Evolutionary conservation across 2,888 invertebrate genomes (phyloP), one percentile per base, ranked within the genome.

Genomic region (Melieria crassipennis): DNA sequence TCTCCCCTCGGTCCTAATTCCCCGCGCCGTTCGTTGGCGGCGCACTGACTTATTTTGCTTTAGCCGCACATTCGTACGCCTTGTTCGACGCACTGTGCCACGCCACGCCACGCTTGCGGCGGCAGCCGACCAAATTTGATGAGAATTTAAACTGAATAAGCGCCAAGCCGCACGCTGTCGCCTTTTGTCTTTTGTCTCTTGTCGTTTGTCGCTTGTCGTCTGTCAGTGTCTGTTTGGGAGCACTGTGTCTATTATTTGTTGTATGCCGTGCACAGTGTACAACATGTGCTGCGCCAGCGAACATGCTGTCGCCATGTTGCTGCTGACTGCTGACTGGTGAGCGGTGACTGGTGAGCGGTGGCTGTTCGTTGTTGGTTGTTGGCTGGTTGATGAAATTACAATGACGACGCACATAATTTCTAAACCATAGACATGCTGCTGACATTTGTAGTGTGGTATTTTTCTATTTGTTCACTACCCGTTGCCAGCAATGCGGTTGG

Each of bases 361-460:
- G n/a, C 42, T 13, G 62, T 4, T 43, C 10, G 13, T 11, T 56
- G 56, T 43, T 61, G 11, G 46, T 46, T 65, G 65, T 5, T 65
- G 56, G 56, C 30, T 65, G 43, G 30, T 73, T 80, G 78, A 78
- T 81, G 80, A 80, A 79, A 81, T 76, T 77, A 78, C 78, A 77
- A 79, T 83, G 81, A 81, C 78, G 79, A 81, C 78, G 82, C 80
- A 79, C 78, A 81, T 82, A 79, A 80, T 82, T 83, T 77, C 77
- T 78, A 70, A 70, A 65, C 70, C 58, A 70, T 64, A 70, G 64
- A 64, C 58, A 65, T 60, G 52, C 69, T 55, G 69, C 56, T 69
- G 69, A 69, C 63, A 69, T 69, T 69, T 62, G 69, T 69, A 55
- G 69, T 69, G 52, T 42, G 52, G 60, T 69, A 61, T 55, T 61